Evolutionary conservation across 2,888 invertebrate species (phyloP), one percentile per base, ranked within the genome.

Genomic region (Acanthosoma haemorrhoidale): DNA sequence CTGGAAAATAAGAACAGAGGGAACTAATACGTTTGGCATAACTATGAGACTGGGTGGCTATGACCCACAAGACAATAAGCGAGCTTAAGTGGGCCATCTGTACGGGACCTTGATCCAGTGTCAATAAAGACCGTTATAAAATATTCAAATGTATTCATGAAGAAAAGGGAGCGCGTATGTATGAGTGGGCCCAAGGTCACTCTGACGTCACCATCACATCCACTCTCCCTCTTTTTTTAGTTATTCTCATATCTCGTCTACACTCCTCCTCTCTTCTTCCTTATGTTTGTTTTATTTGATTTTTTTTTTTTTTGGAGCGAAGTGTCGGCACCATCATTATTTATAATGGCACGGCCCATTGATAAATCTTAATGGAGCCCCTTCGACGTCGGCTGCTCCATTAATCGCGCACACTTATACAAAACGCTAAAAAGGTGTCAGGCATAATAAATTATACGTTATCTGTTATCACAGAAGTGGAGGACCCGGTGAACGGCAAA

Each of bases 141-240:
- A 70, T 70, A 70, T 70, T 70, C 70, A 70, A 70, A 70, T 70
- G 70, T 59, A 70, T 70, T 70, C 70, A 70, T 57, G 70, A 66
- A 59, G 70, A 70, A 61, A 61, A 36, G 61, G n/a, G 61, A 61
- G 61, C 34, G 34, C 36, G 36, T 51, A 51, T 51, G 51, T 51
- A 36, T 61, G 61, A 34, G 61, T 61, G 34, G 38, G 5, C 8
- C 61, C 61, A 61, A 61, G 61, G 61, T 34, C 61, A 11, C 51
- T 18, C 9, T 18, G 51, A 51, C 51, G 61, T 21, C 60, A 60
- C 15, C 32, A 16, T 9, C 15, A 41, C 36, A 34, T 61, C 21
- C 36, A 61, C 34, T 21, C 61, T 61, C 61, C 21, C 36, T 61
- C 21, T 16, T 36, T 36, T 21, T 18, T 38, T 61, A 36, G n/a